phyloP scores from a whole-genome alignment of 1,140 invertebrate species.

The Drosophila dunni region DNA sequence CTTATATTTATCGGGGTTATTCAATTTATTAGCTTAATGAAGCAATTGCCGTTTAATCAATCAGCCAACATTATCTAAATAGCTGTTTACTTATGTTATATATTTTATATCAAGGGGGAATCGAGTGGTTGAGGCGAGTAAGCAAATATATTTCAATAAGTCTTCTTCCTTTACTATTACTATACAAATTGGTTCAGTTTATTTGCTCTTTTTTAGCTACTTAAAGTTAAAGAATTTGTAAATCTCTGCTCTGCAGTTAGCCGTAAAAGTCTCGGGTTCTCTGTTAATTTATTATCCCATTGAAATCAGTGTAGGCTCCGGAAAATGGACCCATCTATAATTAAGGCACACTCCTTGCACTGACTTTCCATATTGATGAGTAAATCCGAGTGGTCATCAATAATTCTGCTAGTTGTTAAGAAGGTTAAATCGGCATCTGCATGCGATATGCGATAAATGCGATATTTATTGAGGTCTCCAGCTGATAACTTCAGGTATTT shows the following conservation, averaged over 20 bases:
- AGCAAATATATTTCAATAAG: too few relatives aligned
- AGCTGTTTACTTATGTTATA: too few relatives aligned
- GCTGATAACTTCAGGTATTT: neutral
- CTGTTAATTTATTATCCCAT: too few relatives aligned
- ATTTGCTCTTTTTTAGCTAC: too few relatives aligned
- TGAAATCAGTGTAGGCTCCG: too few relatives aligned
- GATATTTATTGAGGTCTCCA: neutral
- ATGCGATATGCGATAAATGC: neutral
- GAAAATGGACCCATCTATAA: neutral
- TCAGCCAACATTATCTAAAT: neutral
- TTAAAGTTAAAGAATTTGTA: too few relatives aligned
- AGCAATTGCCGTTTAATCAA: neutral
- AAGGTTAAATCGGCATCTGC: constrained; percentile 2
- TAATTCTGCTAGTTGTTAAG: neutral
- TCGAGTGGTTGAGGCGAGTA: too few relatives aligned
- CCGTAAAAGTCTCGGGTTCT: too few relatives aligned
- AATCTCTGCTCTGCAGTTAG: too few relatives aligned
- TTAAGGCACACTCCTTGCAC: neutral
- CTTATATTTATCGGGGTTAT: neutral
- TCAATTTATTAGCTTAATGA: constrained; percentile 13
- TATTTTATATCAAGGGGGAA: too few relatives aligned
- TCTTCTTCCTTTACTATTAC: too few relatives aligned
- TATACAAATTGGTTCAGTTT: too few relatives aligned
- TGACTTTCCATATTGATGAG: neutral
- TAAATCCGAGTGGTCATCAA: neutral